Base-by-base conservation (phyloP, 2,797 vertebrate genomes). In the Bradypus variegatus region DNA sequence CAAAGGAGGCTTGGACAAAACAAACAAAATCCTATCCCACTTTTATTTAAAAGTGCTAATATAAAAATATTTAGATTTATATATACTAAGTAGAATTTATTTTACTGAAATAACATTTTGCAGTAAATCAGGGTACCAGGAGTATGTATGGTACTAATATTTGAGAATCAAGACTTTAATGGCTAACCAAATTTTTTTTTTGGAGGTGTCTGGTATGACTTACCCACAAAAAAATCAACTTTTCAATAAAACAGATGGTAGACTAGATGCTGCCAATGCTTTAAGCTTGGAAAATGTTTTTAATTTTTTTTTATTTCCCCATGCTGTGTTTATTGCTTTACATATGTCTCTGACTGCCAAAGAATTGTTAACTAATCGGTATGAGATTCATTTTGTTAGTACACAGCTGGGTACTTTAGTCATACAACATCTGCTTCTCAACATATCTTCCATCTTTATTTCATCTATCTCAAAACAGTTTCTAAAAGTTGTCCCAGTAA, bases 291-390 rank as follows among this genome's bases (percentile, higher is more conserved):
- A 97, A 94, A 96, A 96, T 9, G 88, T 90, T 88, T 90, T 91
- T 85, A 87, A 92, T 93, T 92, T 94, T 89, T 83, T 93, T 90
- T 92, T 92, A 95, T 96, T 95, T 97, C 92, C 83, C 91, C 94
- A 93, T 81, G 75, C 96, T 96, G 93, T 94, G 92, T 96, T 97
- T 96, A 96, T 94, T 95, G 93, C 94, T 97, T 96, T 96, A 97
- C 73, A 91, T 93, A 96, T 93, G 96, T 95, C 94, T 96, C 95
- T 96, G 94, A 94, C 95, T 97, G 97, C 97, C 96, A 97, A 97
- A 85, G 96, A 97, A 97, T 87, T 97, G 97, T 97, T 97, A 97
- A 96, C 95, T 97, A 97, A 97, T 96, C 60, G 92, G 96, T 96
- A 96, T 92, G 96, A 97, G 95, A 97, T 97, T 97, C 90, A 96